Percentiles rank a stretch among this genome's conserved stretches.
These are phyloP conservation scores for Octodon degus DNA, from an alignment of 2,113 vertebrate genomes.

Conservation along the genomic window DNA sequence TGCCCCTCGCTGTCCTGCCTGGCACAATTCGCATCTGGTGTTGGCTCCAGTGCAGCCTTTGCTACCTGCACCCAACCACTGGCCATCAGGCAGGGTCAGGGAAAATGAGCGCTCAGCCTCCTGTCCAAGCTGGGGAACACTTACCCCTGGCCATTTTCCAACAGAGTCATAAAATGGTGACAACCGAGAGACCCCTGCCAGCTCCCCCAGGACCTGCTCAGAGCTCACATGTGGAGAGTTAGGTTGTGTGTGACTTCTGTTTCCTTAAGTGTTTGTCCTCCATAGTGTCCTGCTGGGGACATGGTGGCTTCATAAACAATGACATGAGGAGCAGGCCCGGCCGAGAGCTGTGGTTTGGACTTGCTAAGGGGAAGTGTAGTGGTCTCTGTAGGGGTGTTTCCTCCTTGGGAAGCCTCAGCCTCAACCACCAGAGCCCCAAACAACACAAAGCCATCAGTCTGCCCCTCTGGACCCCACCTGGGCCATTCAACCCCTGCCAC, in stretches of 20 bases:
- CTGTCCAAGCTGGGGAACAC: accelerated
- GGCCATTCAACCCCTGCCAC: neutral
- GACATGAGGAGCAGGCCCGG: neutral
- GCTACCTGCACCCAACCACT: neutral
- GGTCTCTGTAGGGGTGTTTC: neutral
- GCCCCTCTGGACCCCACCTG: neutral
- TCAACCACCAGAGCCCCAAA: constrained; percentile 40
- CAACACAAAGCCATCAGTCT: constrained; percentile 25
- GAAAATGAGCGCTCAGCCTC: neutral
- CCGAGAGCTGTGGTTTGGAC: constrained; percentile 22
- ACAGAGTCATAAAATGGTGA: accelerated
- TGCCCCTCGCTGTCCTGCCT: neutral
- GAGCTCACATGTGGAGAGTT: neutral
- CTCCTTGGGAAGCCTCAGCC: neutral
- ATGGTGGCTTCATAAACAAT: constrained; percentile 4
- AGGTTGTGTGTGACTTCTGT: neutral
- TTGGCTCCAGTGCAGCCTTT: neutral
- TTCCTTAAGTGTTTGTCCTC: neutral
- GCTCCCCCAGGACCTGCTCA: neutral
- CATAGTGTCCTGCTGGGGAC: neutral
- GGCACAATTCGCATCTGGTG: neutral
- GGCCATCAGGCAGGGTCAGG: neutral
- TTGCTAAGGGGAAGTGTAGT: neutral
- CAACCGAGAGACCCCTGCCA: neutral
- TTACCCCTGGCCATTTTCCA: neutral